A percentile compares a stretch with the other conserved stretches of the same genome.
phyloP scores from a whole-genome alignment of 1,140 invertebrate species.

The Pseudomyrmex dendroicus region DNA sequence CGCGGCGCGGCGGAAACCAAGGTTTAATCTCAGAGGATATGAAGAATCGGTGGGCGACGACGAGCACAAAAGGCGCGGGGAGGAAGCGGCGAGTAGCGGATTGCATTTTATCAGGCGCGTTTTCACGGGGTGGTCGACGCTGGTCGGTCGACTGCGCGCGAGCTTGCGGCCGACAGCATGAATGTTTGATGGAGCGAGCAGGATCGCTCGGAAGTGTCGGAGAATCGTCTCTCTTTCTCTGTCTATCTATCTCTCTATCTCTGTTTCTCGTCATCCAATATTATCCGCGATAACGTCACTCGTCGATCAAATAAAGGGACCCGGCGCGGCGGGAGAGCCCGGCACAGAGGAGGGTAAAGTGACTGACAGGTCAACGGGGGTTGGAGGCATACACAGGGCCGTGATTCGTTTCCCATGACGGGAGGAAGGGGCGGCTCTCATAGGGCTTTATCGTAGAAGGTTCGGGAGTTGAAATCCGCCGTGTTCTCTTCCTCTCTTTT shows the following conservation, averaged over 20 bases:
- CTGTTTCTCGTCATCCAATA: conserved; percentile 64
- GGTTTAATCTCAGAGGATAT: conserved; percentile 55
- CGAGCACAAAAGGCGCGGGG: conserved; percentile 55
- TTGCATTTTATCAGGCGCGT: conserved; percentile 69
- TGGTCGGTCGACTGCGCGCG: conserved; percentile 56
- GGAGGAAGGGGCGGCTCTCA: not conserved
- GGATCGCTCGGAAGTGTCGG: conserved; percentile 64
- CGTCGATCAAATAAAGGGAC: conserved; percentile 72
- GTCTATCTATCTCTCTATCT: not conserved
- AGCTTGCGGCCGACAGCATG: conserved; percentile 65
- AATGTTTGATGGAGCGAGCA: conserved; percentile 74
- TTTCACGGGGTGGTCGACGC: conserved; percentile 55
- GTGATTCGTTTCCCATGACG: conserved; percentile 44
- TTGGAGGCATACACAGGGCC: conserved; percentile 1
- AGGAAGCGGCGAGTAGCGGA: not conserved
- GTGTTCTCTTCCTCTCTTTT: conserved; percentile 21
- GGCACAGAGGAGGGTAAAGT: conserved; percentile 43
- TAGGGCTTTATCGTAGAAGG: not conserved
- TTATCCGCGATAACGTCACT: conserved; percentile 72
- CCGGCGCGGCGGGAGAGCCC: conserved; percentile 9
- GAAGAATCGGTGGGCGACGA: conserved; percentile 45
- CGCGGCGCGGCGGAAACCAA: conserved; percentile 39
- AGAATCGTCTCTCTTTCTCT: conserved; percentile 23
- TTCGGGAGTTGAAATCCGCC: conserved; percentile 12
- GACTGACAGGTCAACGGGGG: conserved; percentile 57